These are phyloP conservation scores for Pherbina coryleti DNA, from an alignment of 2,888 invertebrate genomes.

Conservation along the genomic window DNA sequence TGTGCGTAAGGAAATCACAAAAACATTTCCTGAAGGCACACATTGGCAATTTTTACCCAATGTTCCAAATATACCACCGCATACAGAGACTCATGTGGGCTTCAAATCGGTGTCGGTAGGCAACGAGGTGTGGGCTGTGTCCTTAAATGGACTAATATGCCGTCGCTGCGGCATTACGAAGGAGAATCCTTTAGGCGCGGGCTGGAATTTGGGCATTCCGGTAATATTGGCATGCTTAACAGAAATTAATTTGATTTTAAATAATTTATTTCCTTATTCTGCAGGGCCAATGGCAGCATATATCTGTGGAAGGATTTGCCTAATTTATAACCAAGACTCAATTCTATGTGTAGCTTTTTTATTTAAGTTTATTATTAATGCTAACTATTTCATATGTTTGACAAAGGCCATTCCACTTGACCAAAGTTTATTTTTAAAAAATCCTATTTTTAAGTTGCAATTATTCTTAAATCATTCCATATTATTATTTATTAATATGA, in stretches of 20 bases:
- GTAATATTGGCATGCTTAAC: constrained; percentile 50
- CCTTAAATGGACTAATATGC: constrained; percentile 78
- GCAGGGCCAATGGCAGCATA: constrained; percentile 73
- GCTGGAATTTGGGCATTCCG: constrained; percentile 81
- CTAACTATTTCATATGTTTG: too few species aligned
- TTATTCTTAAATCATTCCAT: too few species aligned
- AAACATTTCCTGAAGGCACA: constrained; percentile 84
- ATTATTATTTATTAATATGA: not conserved
- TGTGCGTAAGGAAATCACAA: constrained; percentile 82
- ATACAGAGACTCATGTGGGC: constrained; percentile 71
- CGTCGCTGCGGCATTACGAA: constrained; percentile 81
- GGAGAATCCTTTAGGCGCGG: constrained; percentile 80
- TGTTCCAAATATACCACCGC: constrained; percentile 74
- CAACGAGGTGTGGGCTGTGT: constrained; percentile 83
- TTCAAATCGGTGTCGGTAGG: constrained; percentile 82
- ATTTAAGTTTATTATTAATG: too few species aligned
- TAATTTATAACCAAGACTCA: constrained; percentile 33
- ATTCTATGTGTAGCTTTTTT: not conserved
- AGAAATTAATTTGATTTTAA: constrained; percentile 15
- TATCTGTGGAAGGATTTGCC: constrained; percentile 64
- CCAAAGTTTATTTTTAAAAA: too few species aligned
- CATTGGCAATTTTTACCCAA: constrained; percentile 82
- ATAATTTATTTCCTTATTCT: constrained; percentile 53
- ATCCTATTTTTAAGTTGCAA: too few species aligned
- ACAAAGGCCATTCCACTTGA: too few species aligned